A percentile compares a stretch with the other conserved stretches of the same genome.
Evolutionary conservation across 2,888 invertebrate species (phyloP).

Genomic region (Pachydiplax longipennis): DNA sequence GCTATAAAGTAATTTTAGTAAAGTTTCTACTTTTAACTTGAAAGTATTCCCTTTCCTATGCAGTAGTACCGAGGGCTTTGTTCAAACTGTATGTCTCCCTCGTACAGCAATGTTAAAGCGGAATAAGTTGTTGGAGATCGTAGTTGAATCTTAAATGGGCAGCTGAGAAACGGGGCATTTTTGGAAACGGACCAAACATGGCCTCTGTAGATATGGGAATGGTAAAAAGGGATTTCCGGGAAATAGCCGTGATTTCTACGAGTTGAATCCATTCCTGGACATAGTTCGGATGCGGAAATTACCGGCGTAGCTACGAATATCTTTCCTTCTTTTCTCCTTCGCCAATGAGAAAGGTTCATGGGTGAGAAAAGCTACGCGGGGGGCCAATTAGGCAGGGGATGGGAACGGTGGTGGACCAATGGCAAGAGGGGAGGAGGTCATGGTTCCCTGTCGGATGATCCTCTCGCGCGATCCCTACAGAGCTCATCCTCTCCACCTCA

Average conservation of each 20-base stretch:
- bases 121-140: no score
- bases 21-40: no score
- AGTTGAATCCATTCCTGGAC: not conserved
- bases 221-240: not conserved
- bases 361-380: not conserved
- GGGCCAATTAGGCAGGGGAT: conserved; percentile 25
- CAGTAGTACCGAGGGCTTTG: no score
- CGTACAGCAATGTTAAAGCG: no score
- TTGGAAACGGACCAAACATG: not conserved
- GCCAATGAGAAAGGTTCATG: not conserved
- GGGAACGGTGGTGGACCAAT: conserved; percentile 8
- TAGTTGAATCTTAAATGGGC: no score
- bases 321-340: not conserved
- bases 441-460: not conserved
- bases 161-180: no score
- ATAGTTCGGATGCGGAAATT: not conserved
- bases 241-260: not conserved
- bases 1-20: no score
- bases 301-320: not conserved
- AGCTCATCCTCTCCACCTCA: not conserved
- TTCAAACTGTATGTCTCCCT: no score
- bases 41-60: no score
- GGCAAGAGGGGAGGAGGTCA: conserved; percentile 7
- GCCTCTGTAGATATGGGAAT: not conserved
- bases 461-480: not conserved